Conservation (phyloP, 2,888 invertebrate species). For the Drosophila differens region DNA sequence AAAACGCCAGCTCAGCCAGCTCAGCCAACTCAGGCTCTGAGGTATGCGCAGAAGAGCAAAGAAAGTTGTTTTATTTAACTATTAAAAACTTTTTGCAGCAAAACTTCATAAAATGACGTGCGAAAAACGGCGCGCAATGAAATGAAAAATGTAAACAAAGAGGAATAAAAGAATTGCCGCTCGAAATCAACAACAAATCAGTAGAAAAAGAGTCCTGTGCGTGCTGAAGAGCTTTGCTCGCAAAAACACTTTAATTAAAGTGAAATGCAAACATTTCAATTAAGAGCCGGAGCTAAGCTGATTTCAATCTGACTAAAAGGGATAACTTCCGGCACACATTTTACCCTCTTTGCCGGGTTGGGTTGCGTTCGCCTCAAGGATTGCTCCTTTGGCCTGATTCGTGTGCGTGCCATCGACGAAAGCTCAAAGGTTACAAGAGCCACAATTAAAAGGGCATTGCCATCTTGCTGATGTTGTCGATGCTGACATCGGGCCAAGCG, state of each 20-base stretch:
- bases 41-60: conserved; percentile 16
- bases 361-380: conserved; percentile 43
- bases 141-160: conserved; percentile 43
- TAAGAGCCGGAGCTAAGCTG: conserved; percentile 70
- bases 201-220: conserved; percentile 13
- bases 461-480: conserved; percentile 48
- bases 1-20: conserved; percentile 37
- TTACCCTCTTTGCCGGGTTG: conserved; percentile 44
- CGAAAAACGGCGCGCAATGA: conserved; percentile 55
- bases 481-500: conserved; percentile 44
- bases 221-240: conserved; percentile 46
- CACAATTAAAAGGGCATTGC: conserved; percentile 73
- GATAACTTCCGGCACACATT: conserved; percentile 74
- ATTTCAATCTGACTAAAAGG: conserved; percentile 80
- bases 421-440: conserved; percentile 56
- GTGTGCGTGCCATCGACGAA: conserved; percentile 52
- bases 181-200: conserved; percentile 31
- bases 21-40: neutral
- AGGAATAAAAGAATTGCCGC: conserved; percentile 30
- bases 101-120: conserved; percentile 72
- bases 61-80: conserved; percentile 65
- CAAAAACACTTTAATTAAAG: conserved; percentile 73
- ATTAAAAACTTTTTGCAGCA: conserved; percentile 65
- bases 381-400: conserved; percentile 15
- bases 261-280: conserved; percentile 80